Conservation (phyloP, 2,797 vertebrate genomes). For the Allobates femoralis region DNA sequence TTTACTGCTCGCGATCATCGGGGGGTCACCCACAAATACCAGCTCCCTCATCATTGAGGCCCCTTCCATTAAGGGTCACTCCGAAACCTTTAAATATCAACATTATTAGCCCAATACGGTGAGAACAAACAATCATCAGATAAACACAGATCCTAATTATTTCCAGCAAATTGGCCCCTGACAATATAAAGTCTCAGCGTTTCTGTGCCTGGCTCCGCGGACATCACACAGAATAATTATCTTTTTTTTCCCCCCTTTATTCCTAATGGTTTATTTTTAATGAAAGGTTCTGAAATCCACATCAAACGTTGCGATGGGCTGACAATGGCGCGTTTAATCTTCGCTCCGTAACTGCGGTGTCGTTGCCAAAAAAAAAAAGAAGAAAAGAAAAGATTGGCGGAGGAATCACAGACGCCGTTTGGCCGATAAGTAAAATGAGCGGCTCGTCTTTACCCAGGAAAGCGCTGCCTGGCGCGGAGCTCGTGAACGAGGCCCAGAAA, state of each 20-base stretch:
- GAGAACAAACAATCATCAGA: constrained; percentile 19
- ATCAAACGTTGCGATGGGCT: constrained; percentile 71
- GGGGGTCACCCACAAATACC: neutral
- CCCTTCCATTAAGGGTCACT: neutral
- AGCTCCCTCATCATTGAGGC: neutral
- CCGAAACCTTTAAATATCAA: constrained; percentile 32
- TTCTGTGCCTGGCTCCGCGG: constrained; percentile 11
- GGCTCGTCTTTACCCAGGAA: constrained; percentile 14
- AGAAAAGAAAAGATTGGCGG: constrained; percentile 28
- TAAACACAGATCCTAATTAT: constrained; percentile 38
- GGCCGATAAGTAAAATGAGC: constrained; percentile 19
- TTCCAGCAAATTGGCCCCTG: constrained; percentile 34
- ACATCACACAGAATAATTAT: constrained; percentile 75
- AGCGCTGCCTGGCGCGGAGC: constrained; percentile 3
- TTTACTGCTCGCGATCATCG: neutral
- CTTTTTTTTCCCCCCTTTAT: constrained; percentile 71
- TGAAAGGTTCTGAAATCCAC: constrained; percentile 73
- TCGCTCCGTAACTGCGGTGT: constrained; percentile 72
- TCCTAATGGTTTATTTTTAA: constrained; percentile 73
- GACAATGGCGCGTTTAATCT: constrained; percentile 76
- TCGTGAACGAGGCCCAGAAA: constrained; percentile 5
- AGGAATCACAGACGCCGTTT: neutral
- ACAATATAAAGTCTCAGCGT: neutral
- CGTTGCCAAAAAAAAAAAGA: constrained; percentile 64
- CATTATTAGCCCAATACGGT: constrained; percentile 22